Evolutionary conservation across 2,888 invertebrate genomes (phyloP), one percentile per base, ranked within the genome.

Genomic region (Scotopteryx bipunctaria): DNA sequence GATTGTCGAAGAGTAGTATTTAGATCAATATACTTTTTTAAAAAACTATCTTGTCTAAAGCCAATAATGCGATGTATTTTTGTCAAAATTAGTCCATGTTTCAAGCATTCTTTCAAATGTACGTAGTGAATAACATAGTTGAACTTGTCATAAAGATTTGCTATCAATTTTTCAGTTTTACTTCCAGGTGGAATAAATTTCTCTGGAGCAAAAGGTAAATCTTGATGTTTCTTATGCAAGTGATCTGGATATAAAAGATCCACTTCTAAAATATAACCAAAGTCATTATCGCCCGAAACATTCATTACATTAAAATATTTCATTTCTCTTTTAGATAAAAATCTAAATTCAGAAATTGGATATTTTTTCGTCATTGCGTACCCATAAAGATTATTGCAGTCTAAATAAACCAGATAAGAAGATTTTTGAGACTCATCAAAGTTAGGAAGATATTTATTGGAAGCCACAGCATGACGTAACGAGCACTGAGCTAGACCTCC

Each of bases 211-310:
- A 42, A 42, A 2, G 41, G 41, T 21, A 42, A 21, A 5, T 42
- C 41, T 1, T 13, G 2, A 14, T 42, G 41, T 3, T 3, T 4
- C 0, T 70, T 55, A 46, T 72, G 70, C 25, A 74, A 35, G 9
- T 55, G 21, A 5, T 55, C 11, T 0, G 69, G 70, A 36, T 72
- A 70, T 32, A 48, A 53, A 5, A 72, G 31, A 55, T 75, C 73
- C 0, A 70, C 71, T 63, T 78, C 77, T 15, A 67, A 41, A 37
- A 65, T 60, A 32, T 59, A 64, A 3, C 63, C 59, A 4, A 37
- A 27, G 0, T 59, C 46, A 15, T 25, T 6, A 1, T 43, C 35
- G 25, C 17, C n/a, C 1, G 15, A 5, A 5, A 15, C 3, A 9
- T 16, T 40, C 8, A 9, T 9, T 3, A 62, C 33, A 13, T 58